phyloP scores from a whole-genome alignment of 2,888 invertebrate species.

The Andrena praecox region DNA sequence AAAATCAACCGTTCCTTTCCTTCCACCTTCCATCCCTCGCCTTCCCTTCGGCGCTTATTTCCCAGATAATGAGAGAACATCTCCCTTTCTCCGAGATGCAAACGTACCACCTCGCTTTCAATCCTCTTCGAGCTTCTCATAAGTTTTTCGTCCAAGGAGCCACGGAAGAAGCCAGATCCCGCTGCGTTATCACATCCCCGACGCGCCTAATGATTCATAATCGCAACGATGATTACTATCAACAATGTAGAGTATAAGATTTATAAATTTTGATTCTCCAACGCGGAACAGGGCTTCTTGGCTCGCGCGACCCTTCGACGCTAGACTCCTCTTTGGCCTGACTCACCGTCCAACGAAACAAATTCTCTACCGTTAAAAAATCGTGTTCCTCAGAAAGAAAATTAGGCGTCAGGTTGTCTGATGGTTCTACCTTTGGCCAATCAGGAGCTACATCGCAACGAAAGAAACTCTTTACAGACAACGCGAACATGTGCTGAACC shows the following conservation, averaged over 20 bases:
- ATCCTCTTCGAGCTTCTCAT: neutral
- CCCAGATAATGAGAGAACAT: conserved; percentile 12
- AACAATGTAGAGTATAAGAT: neutral
- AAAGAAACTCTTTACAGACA: neutral
- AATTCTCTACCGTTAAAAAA: conserved; percentile 6
- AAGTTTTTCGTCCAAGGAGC: conserved; percentile 14
- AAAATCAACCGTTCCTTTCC: conserved; percentile 76
- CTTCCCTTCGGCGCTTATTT: neutral
- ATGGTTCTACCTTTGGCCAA: conserved; percentile 24
- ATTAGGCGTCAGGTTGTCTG: conserved; percentile 2
- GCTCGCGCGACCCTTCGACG: neutral
- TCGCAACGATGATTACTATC: neutral
- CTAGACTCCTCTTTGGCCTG: conserved; percentile 2
- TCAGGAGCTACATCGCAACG: neutral
- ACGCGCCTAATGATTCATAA: neutral
- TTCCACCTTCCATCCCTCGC: conserved; percentile 19
- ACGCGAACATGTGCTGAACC: conserved; percentile 3
- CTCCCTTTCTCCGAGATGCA: neutral
- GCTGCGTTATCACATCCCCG: neutral
- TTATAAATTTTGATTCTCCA: conserved; percentile 53
- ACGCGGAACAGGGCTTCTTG: conserved; percentile 17
- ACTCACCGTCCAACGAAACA: neutral
- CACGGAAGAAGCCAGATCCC: conserved; percentile 1
- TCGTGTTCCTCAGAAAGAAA: conserved; percentile 1
- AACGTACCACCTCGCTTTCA: neutral